Conservation (phyloP, 1,140 invertebrate genomes). For the Papilio xuthus region DNA sequence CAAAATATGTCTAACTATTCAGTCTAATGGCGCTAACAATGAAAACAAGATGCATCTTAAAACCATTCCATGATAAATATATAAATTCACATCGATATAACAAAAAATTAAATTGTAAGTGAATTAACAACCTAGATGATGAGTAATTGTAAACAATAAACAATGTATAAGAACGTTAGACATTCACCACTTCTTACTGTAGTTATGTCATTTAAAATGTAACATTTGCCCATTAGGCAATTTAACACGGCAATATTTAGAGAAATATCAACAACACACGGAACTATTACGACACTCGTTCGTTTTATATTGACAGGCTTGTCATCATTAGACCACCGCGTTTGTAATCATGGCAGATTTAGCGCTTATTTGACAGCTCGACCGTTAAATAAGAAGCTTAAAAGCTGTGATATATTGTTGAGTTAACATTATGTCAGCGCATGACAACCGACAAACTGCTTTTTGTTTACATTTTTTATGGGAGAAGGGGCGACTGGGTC, state of each 20-base stretch:
- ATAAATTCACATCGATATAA: not conserved
- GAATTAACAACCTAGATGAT: conserved; percentile 1
- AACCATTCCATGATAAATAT: not conserved
- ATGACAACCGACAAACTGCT: not conserved
- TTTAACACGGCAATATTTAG: conserved; percentile 8
- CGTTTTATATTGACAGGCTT: conserved; percentile 3
- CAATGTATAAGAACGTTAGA: not conserved
- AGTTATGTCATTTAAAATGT: conserved; percentile 21
- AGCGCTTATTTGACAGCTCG: conserved; percentile 5
- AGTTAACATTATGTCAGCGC: not conserved
- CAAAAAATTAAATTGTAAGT: not conserved
- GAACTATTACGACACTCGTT: not conserved
- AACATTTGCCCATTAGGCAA: conserved; percentile 18
- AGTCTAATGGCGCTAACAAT: too few relatives aligned
- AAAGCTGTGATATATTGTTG: not conserved
- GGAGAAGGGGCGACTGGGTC: not conserved
- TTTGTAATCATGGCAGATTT: conserved; percentile 12
- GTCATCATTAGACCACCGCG: conserved; percentile 4
- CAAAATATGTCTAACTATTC: too few relatives aligned
- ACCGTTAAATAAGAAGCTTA: not conserved
- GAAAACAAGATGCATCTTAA: not conserved
- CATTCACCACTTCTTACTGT: conserved; percentile 3
- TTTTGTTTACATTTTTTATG: not conserved
- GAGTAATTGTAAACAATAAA: conserved; percentile 16
- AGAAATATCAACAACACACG: conserved; percentile 22